These are phyloP conservation scores for Calliopsis andreniformis DNA, from an alignment of 1,140 invertebrate species.

Conservation along the genomic window DNA sequence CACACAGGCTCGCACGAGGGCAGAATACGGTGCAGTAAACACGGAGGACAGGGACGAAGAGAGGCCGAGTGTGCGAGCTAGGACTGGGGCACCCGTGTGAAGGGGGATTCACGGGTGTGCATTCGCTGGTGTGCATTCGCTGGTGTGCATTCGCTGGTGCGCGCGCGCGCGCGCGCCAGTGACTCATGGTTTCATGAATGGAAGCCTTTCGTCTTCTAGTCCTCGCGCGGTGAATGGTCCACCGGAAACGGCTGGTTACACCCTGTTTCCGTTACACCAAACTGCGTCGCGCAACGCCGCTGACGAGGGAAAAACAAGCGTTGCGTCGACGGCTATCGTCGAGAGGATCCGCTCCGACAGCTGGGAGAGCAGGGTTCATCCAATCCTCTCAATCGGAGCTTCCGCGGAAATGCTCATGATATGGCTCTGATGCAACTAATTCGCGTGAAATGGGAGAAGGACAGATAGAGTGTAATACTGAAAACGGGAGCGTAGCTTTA, in stretches of 20 bases:
- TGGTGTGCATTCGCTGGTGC: neutral
- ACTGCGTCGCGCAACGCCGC: slow-evolving; percentile 56
- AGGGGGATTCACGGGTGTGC: slow-evolving; percentile 54
- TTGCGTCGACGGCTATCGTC: neutral
- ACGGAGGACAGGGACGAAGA: slow-evolving; percentile 19
- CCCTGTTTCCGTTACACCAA: slow-evolving; percentile 73
- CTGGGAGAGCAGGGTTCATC: too few species aligned
- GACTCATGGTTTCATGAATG: slow-evolving; percentile 77
- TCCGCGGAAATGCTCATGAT: too few species aligned
- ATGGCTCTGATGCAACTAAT: too few species aligned
- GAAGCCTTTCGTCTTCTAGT: slow-evolving; percentile 72
- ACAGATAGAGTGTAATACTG: too few species aligned
- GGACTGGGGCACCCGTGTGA: slow-evolving; percentile 34
- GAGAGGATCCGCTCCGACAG: neutral
- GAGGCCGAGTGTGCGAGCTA: neutral
- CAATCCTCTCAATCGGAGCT: too few species aligned
- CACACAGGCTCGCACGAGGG: neutral
- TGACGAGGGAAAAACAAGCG: slow-evolving; percentile 23
- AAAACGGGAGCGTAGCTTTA: too few species aligned
- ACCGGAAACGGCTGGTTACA: slow-evolving; percentile 76
- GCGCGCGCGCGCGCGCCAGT: slow-evolving; percentile 53
- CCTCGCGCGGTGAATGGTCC: slow-evolving; percentile 73
- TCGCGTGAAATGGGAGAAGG: too few species aligned
- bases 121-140: neutral
- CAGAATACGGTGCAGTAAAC: slow-evolving; percentile 46